Percentiles rank a stretch among this genome's conserved stretches.
phyloP scores from a whole-genome alignment of 2,888 invertebrate species.

The Drosophila siamana region DNA sequence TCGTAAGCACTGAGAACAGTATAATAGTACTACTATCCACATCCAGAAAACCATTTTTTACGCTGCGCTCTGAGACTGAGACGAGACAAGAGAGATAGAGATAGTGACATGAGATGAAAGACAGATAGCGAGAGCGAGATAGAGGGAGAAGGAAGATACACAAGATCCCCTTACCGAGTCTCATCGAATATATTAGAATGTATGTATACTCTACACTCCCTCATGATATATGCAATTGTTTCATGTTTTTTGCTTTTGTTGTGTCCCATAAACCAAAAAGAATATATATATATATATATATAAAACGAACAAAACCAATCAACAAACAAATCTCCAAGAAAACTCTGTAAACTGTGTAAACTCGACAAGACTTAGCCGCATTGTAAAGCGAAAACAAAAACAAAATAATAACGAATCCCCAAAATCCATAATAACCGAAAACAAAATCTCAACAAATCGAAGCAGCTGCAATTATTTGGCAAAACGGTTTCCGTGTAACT shows the following conservation, averaged over 20 bases:
- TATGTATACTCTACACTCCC: conserved; percentile 8
- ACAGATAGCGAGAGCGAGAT: neutral
- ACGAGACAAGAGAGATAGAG: conserved; percentile 22
- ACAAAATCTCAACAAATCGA: neutral
- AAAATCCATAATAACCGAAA: conserved; percentile 15
- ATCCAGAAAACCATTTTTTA: conserved; percentile 35
- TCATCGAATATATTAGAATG: conserved; percentile 4
- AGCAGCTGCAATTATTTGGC: conserved; percentile 12
- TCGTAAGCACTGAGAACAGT: conserved; percentile 48
- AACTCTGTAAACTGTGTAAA: conserved; percentile 35
- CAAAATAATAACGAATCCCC: conserved; percentile 6
- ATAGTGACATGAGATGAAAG: conserved; percentile 10
- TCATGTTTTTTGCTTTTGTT: conserved; percentile 17
- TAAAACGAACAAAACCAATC: neutral
- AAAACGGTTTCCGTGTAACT: conserved; percentile 15
- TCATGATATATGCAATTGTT: conserved; percentile 4
- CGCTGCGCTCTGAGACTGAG: conserved; percentile 59
- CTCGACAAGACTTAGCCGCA: conserved; percentile 63
- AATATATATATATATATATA: neutral
- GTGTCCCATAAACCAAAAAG: neutral
- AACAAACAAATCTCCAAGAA: conserved; percentile 22
- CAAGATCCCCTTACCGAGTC: conserved; percentile 1
- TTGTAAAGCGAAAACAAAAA: conserved; percentile 30
- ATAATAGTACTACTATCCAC: neutral
- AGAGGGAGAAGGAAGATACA: conserved; percentile 10